Base-by-base conservation (phyloP, 1,140 invertebrate species). In the Alviniconcha marisindica region DNA sequence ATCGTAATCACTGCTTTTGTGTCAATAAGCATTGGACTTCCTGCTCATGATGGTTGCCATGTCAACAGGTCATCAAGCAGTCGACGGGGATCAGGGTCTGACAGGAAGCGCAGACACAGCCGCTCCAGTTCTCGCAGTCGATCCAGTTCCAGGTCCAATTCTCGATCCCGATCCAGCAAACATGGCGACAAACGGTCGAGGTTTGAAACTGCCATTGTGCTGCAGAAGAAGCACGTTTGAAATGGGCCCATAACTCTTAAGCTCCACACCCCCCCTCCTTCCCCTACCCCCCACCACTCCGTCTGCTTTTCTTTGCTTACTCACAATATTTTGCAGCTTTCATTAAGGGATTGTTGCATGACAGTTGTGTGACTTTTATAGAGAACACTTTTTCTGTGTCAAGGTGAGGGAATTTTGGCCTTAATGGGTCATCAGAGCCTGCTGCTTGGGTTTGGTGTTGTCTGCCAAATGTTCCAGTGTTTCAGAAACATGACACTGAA, bases 141-240 rank as follows among this genome's bases (percentile, higher is more conserved):
- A 40, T 87, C 85, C 31, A 54, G 85, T 76, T 89, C 88, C 48
- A 77, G 85, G 74, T 89, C 88, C 44, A 81, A 81, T 71, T 89
- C 88, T 51, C 84, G 87, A 12, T 88, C 89, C 44, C 74, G 84
- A 48, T 77, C 73, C 77, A 74, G 66, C 40, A 83, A 84, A 42
- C 66, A 83, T 31, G 84, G 84, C 84, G 86, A 85, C 86, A 87
- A 86, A 66, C 85, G 89, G 89, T 90, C 86, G 85, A 90, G 89
- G 89, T 90, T 90, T 90, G 89, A 87, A 40, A 10, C 51, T 54
- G 77, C 42, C 56, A 44, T 80, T 60, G 38, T 80, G 78, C 40
- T 28, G 54, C 54, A 40, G 44, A 48, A 5, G 18, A 5, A 48
- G 44, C 44, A 48, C 44, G 5, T 48, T 48, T 48, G 44, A 48